Percentiles rank a stretch among this genome's conserved stretches.
Conservation (phyloP, 2,888 invertebrate species). For the Phortica okadai region DNA sequence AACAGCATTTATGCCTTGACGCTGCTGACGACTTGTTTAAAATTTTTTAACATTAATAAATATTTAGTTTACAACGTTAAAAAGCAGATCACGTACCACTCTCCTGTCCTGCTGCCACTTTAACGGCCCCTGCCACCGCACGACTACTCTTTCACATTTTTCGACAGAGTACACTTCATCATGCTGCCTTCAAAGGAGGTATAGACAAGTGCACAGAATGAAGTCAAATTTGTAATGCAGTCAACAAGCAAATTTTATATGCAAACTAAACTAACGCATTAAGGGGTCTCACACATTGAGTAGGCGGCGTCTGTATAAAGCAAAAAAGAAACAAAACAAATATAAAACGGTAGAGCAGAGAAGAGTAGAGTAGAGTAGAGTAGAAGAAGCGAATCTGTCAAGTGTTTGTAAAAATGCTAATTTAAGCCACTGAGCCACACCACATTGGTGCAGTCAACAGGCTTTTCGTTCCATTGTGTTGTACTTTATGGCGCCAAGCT, state of each 20-base stretch:
- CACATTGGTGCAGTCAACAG: conserved; percentile 19
- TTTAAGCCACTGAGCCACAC: conserved; percentile 22
- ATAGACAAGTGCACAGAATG: conserved; percentile 10
- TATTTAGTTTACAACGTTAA: conserved; percentile 17
- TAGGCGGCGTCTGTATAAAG: conserved; percentile 12
- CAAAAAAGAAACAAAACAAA: neutral
- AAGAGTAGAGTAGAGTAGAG: neutral
- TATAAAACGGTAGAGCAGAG: neutral
- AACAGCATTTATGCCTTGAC: conserved; percentile 22
- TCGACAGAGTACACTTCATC: neutral
- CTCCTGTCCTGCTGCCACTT: neutral
- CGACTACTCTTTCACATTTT: no score
- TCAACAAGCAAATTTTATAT: conserved; percentile 48
- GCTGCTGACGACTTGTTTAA: conserved; percentile 6
- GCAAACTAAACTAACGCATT: conserved; percentile 42
- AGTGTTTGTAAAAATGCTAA: conserved; percentile 25
- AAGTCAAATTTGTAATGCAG: conserved; percentile 36
- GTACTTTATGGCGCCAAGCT: conserved; percentile 1
- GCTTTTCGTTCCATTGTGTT: conserved; percentile 13
- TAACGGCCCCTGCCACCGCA: neutral
- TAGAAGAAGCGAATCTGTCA: conserved; percentile 20
- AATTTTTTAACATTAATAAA: conserved; percentile 9
- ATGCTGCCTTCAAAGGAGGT: neutral
- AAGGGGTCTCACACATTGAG: neutral
- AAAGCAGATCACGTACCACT: conserved; percentile 48